Base-by-base conservation (phyloP, 2,113 vertebrate species). In the Apteryx owenii region DNA sequence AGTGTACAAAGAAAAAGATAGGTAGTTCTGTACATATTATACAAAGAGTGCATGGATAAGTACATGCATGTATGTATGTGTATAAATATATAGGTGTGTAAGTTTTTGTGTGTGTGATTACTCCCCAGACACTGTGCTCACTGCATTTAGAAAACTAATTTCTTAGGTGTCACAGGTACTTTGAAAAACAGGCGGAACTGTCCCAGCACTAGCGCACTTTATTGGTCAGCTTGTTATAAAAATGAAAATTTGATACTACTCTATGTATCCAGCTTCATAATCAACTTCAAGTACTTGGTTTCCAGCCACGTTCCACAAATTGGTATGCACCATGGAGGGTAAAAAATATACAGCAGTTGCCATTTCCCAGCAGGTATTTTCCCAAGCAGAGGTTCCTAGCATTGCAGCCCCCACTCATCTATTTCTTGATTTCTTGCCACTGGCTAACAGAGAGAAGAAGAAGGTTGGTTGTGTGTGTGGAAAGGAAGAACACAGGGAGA, bases 1-100 rank as follows among this genome's bases (percentile, higher is more conserved):
- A 8, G 23, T 10, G 5, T 46, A 62, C 0, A 0, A 65, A 75
- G 22, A 4, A 85, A 62, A 82, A 33, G 19, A 15, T 2, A 11
- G 51, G 10, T 8, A 86, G 29, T 58, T 28, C 7, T n/a, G 25
- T 42, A 3, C 13, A 7, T 42, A 28, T 46, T 58, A 26, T 16
- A 51, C 25, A 62, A 69, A 44, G 19, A 38, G 17, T 51, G 6
- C 10, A n/a, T 21, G 20, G 26, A 4, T 58, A 58, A 78, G 13
- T 65, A 16, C 8, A 5, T 70, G 29, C 3, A 28, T 8, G 14
- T 7, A 48, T 4, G 3, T 13, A 4, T 19, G 8, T 77, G 5
- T 40, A 26, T 40, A 92, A 79, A 70, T 23, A 44, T 3, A 5
- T 36, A 13, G 28, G 17, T 58, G 56, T 19, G 3, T 21, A 20